Percentiles rank a stretch among this genome's conserved stretches.
These are phyloP conservation scores for Pachydiplax longipennis DNA, from an alignment of 2,888 invertebrate genomes.

Conservation along the genomic window DNA sequence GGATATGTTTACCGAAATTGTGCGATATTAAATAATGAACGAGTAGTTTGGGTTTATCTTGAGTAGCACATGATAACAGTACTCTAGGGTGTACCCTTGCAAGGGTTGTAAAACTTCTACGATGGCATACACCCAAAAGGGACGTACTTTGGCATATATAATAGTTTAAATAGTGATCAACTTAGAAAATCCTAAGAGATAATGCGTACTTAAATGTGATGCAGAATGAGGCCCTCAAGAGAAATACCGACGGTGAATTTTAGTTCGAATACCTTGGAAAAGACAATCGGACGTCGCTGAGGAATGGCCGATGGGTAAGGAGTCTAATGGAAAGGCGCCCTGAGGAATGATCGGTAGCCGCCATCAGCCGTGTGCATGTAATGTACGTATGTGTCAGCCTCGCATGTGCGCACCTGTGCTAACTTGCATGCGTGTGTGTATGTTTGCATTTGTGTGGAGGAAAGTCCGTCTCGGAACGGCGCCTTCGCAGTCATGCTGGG, in stretches of 20 bases:
- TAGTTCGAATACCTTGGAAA: background rate
- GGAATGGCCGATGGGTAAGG: background rate
- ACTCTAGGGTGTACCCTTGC: too few relatives aligned
- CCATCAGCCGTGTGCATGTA: background rate
- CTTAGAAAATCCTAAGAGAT: too few relatives aligned
- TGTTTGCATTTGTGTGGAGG: background rate
- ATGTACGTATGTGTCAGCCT: background rate
- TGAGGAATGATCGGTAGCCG: background rate
- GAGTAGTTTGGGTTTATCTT: too few relatives aligned
- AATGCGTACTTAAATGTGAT: too few relatives aligned
- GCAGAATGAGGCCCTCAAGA: too few relatives aligned
- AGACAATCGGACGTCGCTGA: background rate
- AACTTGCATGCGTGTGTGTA: background rate
- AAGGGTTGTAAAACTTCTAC: too few relatives aligned
- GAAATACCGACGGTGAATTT: background rate
- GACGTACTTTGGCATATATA: too few relatives aligned
- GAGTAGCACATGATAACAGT: too few relatives aligned
- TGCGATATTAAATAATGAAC: too few relatives aligned
- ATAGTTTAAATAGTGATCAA: too few relatives aligned
- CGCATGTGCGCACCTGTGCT: background rate
- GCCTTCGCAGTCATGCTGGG: background rate
- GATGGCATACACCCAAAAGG: too few relatives aligned
- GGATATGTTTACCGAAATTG: too few relatives aligned
- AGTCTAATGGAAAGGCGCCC: background rate
- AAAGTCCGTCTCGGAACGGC: background rate